Conservation (phyloP, 2,888 invertebrate genomes). For the Bugulina stolonifera region DNA sequence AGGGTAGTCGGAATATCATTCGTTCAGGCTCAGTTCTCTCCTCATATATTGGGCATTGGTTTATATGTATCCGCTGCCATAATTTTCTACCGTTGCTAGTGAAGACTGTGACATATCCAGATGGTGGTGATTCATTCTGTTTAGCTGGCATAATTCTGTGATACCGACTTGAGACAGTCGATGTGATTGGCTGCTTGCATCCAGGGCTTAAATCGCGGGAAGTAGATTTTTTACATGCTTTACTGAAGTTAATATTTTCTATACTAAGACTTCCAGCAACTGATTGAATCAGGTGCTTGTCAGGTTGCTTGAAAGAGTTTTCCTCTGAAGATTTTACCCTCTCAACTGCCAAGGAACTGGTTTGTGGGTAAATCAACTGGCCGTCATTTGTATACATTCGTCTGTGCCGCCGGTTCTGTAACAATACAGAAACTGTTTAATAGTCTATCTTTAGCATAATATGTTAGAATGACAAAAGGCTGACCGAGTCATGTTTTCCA, state of each 20-base stretch:
- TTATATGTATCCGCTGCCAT: not conserved
- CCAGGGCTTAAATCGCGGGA: not conserved
- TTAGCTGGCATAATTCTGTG: not conserved
- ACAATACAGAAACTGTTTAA: conserved; percentile 15
- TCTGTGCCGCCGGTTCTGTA: conserved; percentile 12
- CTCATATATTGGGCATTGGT: no score
- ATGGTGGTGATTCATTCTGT: not conserved
- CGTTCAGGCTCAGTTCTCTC: not conserved
- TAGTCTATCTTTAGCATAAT: no score
- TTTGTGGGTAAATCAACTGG: not conserved
- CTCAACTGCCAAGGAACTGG: not conserved
- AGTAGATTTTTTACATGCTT: not conserved
- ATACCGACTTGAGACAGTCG: not conserved
- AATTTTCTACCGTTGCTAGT: not conserved
- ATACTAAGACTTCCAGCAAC: not conserved
- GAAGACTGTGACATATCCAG: not conserved
- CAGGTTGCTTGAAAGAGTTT: not conserved
- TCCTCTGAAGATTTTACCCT: not conserved
- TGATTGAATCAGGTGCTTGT: not conserved
- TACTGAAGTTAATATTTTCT: not conserved
- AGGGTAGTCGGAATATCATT: not conserved
- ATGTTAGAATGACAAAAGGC: no score
- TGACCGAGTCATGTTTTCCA: no score
- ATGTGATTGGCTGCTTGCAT: conserved; percentile 22
- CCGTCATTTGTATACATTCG: conserved; percentile 18